phyloP scores from a whole-genome alignment of 2,797 vertebrate species.

The Alcedo quadribrachys region DNA sequence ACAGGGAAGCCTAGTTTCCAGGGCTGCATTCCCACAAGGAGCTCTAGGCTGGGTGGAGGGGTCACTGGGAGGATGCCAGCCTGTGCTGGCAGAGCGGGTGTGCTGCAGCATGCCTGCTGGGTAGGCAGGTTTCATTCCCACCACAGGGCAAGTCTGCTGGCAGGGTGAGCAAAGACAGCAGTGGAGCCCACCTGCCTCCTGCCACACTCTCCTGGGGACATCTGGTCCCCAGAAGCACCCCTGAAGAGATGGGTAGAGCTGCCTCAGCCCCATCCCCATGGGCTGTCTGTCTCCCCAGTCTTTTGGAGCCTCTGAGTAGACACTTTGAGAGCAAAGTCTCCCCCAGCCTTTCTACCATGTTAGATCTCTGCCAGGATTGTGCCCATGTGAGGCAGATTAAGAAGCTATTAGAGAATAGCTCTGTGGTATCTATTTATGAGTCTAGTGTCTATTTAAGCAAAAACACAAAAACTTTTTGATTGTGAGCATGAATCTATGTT shows the following conservation, averaged over 20 bases:
- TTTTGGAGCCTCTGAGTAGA: background rate
- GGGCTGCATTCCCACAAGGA: background rate
- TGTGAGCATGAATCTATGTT: background rate
- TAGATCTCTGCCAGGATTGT: background rate
- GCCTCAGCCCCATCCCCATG: background rate
- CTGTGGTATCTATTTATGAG: background rate
- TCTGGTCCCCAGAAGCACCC: fast-evolving
- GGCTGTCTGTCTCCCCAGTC: background rate
- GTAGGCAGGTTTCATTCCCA: background rate
- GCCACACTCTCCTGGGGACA: background rate
- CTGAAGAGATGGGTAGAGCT: background rate
- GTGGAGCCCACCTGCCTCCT: background rate
- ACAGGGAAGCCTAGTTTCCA: background rate
- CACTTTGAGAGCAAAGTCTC: background rate
- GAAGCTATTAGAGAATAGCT: background rate
- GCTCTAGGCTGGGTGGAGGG: fast-evolving
- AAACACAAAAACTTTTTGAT: background rate
- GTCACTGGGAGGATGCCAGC: background rate
- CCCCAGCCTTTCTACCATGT: background rate
- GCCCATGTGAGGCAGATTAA: background rate
- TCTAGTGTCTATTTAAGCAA: background rate
- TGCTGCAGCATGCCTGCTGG: fast-evolving
- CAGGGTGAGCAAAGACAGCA: background rate
- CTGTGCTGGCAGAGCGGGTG: fast-evolving
- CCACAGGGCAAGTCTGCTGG: background rate